A percentile compares a stretch with the other conserved stretches of the same genome.
These are phyloP conservation scores for Ectemnius cavifrons DNA, from an alignment of 2,888 invertebrate genomes.

Conservation along the genomic window DNA sequence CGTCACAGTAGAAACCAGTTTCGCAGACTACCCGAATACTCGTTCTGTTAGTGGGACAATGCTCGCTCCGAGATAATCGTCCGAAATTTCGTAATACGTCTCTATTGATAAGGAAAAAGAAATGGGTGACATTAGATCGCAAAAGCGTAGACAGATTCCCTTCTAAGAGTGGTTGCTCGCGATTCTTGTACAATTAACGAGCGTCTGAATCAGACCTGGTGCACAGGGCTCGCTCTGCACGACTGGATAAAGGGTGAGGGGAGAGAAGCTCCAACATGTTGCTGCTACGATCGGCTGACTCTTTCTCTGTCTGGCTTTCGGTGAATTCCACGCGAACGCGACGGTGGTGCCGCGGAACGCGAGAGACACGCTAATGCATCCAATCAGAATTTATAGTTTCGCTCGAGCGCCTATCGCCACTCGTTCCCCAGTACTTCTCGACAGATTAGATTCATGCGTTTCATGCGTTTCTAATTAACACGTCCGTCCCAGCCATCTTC, in stretches of 20 bases:
- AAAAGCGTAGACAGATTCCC: neutral
- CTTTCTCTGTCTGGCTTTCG: constrained; percentile 30
- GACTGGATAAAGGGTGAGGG: no score
- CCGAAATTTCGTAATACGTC: neutral
- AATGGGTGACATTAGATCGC: neutral
- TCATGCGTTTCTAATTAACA: constrained; percentile 69
- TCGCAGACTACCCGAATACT: constrained; percentile 2
- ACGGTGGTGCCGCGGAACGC: constrained; percentile 18
- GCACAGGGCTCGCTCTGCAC: no score
- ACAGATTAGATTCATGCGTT: constrained; percentile 68
- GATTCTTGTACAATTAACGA: neutral
- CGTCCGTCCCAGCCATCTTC: constrained; percentile 42
- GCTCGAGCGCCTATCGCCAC: constrained; percentile 54
- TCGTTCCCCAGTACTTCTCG: constrained; percentile 46
- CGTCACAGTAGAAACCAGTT: constrained; percentile 17
- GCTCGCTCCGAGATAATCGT: neutral
- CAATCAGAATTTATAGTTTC: constrained; percentile 70
- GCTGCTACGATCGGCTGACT: constrained; percentile 17
- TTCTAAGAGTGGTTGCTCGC: neutral
- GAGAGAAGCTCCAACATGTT: neutral
- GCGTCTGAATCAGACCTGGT: no score
- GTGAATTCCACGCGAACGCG: constrained; percentile 31
- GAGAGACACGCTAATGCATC: constrained; percentile 63
- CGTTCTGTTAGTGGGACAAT: neutral
- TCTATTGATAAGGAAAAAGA: neutral